Evolutionary conservation across 2,888 invertebrate species (phyloP).

Genomic region (Erynnis tages): DNA sequence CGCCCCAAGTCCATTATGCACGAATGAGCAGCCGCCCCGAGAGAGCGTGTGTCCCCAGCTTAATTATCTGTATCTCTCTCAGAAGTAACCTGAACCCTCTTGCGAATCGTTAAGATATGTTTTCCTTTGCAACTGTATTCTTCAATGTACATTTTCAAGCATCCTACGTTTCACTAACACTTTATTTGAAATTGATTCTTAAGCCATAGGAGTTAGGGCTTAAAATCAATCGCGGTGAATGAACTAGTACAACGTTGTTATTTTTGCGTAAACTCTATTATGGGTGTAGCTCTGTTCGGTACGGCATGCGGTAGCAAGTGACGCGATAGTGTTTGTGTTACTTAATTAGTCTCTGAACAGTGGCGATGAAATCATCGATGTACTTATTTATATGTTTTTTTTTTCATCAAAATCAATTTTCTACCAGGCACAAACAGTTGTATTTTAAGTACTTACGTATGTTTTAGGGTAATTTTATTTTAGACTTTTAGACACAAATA

Average conservation of each 20-base stretch:
- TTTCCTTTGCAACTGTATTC: conserved; percentile 39
- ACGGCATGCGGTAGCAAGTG: conserved; percentile 63
- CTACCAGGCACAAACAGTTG: too few species aligned
- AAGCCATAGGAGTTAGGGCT: not conserved
- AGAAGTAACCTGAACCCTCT: conserved; percentile 12
- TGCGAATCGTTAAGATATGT: conserved; percentile 42
- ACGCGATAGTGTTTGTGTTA: conserved; percentile 62
- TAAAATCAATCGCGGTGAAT: not conserved
- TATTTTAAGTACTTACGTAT: too few species aligned
- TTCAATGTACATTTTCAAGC: conserved; percentile 46
- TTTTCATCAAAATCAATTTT: too few species aligned
- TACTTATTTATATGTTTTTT: conserved; percentile 37
- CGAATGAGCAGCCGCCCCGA: conserved; percentile 79
- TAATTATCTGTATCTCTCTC: conserved; percentile 55
- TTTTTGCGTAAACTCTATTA: conserved; percentile 57
- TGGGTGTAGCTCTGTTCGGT: conserved; percentile 70
- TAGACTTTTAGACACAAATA: too few species aligned
- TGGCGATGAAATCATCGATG: conserved; percentile 53
- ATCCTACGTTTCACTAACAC: not conserved
- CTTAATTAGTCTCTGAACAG: conserved; percentile 57
- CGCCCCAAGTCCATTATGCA: conserved; percentile 77
- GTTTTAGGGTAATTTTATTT: too few species aligned
- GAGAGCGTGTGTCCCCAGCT: conserved; percentile 72
- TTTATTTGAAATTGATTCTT: not conserved
- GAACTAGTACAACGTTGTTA: conserved; percentile 43